These are phyloP conservation scores for Mythimna impura DNA, from an alignment of 2,888 invertebrate species.

Conservation along the genomic window DNA sequence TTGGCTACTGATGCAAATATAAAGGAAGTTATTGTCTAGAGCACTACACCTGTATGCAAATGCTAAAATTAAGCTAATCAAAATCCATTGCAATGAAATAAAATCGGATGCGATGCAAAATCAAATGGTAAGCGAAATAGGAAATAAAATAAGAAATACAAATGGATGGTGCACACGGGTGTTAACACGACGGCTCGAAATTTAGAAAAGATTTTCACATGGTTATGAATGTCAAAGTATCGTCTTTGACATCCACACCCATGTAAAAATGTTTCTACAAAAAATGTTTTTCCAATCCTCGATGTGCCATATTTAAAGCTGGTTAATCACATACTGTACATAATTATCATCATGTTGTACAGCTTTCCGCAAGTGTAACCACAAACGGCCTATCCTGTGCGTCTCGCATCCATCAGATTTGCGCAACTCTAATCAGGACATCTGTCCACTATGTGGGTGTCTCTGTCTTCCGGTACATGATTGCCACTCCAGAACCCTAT, in stretches of 20 bases:
- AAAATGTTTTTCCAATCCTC: neutral
- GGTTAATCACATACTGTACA: too few relatives aligned
- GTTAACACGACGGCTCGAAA: neutral
- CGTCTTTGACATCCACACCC: too few relatives aligned
- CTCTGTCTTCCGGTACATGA: too few relatives aligned
- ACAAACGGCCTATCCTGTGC: too few relatives aligned
- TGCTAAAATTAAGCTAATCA: conserved; percentile 39
- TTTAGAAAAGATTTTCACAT: neutral
- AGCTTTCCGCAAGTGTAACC: too few relatives aligned
- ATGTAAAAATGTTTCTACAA: too few relatives aligned
- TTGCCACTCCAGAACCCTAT: too few relatives aligned
- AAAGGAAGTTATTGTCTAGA: conserved; percentile 47
- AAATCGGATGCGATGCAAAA: conserved; percentile 22
- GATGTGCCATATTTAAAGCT: neutral
- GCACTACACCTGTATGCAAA: conserved; percentile 38
- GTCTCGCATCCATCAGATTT: too few relatives aligned
- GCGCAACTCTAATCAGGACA: too few relatives aligned
- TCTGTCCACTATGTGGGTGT: too few relatives aligned
- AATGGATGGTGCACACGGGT: neutral
- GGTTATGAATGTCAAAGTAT: too few relatives aligned
- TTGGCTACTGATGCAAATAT: conserved; percentile 33
- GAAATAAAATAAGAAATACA: neutral
- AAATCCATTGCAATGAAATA: conserved; percentile 18
- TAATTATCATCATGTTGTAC: too few relatives aligned
- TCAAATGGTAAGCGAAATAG: conserved; percentile 9